Evolutionary conservation across 2,113 vertebrate genomes (phyloP).

Genomic region (Siniperca chuatsi): DNA sequence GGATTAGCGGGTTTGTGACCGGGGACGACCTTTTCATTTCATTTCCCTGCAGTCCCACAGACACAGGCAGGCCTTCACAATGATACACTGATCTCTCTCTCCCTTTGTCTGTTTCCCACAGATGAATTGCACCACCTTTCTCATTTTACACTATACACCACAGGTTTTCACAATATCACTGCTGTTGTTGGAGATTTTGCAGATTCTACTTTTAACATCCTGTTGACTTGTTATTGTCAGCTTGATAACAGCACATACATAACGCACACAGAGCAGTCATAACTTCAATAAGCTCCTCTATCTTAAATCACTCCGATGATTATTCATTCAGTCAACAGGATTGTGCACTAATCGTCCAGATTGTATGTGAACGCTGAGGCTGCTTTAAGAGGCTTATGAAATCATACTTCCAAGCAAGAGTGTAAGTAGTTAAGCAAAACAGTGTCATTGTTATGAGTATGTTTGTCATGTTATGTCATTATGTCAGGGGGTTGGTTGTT

Average conservation of each 20-base stretch:
- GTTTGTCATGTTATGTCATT: no score
- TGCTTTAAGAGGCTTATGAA: background rate
- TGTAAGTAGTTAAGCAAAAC: background rate
- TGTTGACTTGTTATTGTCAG: background rate
- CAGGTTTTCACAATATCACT: background rate
- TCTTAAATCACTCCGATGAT: background rate
- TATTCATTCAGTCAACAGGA: background rate
- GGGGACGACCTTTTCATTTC: constrained; percentile 44
- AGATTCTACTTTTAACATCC: background rate
- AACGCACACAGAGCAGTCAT: no score
- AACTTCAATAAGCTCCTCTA: background rate
- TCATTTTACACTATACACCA: background rate
- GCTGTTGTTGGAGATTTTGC: background rate
- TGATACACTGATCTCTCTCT: background rate
- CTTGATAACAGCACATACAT: no score
- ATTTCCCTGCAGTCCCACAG: constrained; percentile 42
- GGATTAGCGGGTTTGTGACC: constrained; percentile 55
- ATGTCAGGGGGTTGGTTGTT: no score
- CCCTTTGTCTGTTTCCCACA: background rate
- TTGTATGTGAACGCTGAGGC: background rate
- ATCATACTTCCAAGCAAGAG: background rate
- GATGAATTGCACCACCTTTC: background rate
- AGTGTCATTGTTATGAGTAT: no score
- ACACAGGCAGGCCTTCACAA: constrained; percentile 9
- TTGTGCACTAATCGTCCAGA: background rate